These are phyloP conservation scores for Pachypsylla venusta DNA, from an alignment of 1,140 invertebrate genomes.

Conservation along the genomic window DNA sequence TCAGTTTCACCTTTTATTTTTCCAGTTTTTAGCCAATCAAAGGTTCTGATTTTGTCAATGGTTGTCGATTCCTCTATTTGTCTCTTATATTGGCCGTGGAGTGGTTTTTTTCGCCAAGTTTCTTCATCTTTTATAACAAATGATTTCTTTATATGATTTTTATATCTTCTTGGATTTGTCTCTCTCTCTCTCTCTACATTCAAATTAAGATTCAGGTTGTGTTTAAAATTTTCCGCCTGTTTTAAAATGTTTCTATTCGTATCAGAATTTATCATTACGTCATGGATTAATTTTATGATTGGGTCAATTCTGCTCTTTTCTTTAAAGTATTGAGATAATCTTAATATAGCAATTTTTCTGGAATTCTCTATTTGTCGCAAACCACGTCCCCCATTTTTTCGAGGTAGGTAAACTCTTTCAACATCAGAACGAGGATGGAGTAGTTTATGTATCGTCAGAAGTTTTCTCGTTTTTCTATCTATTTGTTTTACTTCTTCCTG, in stretches of 20 bases:
- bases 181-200: too few species aligned
- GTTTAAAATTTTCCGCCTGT: too few species aligned
- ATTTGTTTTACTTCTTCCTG: background rate
- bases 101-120: background rate
- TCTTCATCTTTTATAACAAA: too few species aligned
- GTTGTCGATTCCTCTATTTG: background rate
- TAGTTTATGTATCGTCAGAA: background rate
- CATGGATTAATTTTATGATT: background rate
- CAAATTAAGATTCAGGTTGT: too few species aligned
- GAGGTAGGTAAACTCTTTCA: background rate
- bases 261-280: too few species aligned
- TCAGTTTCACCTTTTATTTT: background rate
- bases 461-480: slow-evolving; percentile 2
- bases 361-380: background rate
- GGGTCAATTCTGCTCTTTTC: background rate
- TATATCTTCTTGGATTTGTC: background rate
- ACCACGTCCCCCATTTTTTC: background rate
- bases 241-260: too few species aligned
- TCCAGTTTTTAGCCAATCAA: background rate
- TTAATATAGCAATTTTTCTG: background rate
- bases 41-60: background rate
- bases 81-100: background rate
- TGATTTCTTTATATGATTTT: background rate
- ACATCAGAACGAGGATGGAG: background rate
- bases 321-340: background rate